Conservation (phyloP, 2,797 vertebrate genomes). For the Hirundo rustica region DNA sequence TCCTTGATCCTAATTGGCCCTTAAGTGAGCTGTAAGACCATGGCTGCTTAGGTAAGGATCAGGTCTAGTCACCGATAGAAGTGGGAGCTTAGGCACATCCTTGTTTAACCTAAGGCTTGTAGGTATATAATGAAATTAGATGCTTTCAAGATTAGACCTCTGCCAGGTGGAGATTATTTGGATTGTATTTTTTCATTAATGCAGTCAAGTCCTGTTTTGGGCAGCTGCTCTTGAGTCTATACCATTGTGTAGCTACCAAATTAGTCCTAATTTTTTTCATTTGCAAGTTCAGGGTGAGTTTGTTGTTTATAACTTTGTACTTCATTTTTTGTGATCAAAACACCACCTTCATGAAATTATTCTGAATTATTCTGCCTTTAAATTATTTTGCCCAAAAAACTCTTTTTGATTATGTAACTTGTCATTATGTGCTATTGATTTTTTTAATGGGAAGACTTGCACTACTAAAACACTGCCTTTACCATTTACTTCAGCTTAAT, state of each 20-base stretch:
- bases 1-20: conserved; percentile 27
- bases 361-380: neutral
- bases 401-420: neutral
- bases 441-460: neutral
- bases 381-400: neutral
- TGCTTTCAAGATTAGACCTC: conserved; percentile 10
- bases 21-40: conserved; percentile 29
- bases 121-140: conserved; percentile 24
- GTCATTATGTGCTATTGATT: neutral
- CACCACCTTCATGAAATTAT: neutral
- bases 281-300: neutral
- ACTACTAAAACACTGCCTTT: conserved; percentile 38
- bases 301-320: neutral
- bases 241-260: neutral
- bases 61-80: neutral
- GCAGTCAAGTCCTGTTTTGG: neutral
- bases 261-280: neutral
- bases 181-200: neutral
- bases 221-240: neutral
- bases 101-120: conserved; percentile 32
- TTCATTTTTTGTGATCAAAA: neutral
- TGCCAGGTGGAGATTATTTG: neutral
- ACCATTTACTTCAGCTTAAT: conserved; percentile 81
- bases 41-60: conserved; percentile 29
- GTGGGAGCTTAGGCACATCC: neutral